phyloP scores from a whole-genome alignment of 2,797 vertebrate genomes.

The Gastrophryne carolinensis region DNA sequence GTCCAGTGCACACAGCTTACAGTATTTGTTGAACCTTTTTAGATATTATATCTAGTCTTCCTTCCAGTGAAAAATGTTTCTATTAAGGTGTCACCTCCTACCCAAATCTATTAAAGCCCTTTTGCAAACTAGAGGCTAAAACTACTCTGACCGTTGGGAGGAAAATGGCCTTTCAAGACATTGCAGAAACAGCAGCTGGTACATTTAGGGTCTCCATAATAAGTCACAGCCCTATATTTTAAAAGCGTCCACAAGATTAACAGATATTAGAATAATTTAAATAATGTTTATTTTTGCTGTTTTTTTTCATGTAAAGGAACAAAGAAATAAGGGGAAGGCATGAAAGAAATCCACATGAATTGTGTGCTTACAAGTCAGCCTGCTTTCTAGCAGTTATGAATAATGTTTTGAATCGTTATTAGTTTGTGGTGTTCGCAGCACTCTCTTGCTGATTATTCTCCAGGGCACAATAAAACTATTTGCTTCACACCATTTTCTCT shows the following conservation, averaged over 20 bases:
- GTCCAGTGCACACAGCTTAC: too few species aligned
- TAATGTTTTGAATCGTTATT: conserved; percentile 3
- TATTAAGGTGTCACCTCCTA: too few species aligned
- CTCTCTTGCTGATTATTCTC: not conserved
- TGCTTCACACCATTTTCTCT: not conserved
- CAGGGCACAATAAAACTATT: not conserved
- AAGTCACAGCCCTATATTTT: not conserved
- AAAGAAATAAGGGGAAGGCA: not conserved
- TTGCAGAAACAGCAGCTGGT: not conserved
- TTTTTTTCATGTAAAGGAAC: not conserved
- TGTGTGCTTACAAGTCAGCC: not conserved
- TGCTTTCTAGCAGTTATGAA: not conserved
- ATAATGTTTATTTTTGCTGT: not conserved
- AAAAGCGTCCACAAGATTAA: not conserved
- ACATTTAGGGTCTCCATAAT: not conserved
- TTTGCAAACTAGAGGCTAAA: not conserved
- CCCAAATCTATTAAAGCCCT: too few species aligned
- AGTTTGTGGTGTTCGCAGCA: conserved; percentile 7
- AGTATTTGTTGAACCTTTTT: too few species aligned
- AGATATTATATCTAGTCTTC: too few species aligned
- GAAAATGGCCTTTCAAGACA: not conserved
- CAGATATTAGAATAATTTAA: not conserved
- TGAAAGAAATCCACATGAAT: not conserved
- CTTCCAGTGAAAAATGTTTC: too few species aligned
- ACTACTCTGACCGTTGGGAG: not conserved